Evolutionary conservation across 2,113 vertebrate species (phyloP).

Genomic region (Seriola rivoliana): DNA sequence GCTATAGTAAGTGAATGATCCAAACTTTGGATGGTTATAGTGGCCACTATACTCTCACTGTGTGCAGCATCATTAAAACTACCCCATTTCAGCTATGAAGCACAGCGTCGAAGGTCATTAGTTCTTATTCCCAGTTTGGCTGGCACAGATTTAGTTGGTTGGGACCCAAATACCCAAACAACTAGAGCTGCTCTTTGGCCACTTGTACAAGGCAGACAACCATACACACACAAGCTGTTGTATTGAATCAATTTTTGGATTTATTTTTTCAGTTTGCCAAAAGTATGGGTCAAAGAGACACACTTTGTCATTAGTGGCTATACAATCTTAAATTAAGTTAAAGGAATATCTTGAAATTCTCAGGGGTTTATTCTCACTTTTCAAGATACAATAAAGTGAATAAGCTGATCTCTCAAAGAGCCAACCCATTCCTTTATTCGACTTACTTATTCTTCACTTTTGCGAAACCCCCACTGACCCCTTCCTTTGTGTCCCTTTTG

Average conservation of each 20-base stretch:
- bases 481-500: too few species aligned
- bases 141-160: background rate
- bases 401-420: background rate
- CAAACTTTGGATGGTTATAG: background rate
- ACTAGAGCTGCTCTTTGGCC: conserved; percentile 5
- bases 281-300: background rate
- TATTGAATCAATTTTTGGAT: background rate
- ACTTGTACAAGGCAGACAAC: background rate
- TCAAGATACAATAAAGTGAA: background rate
- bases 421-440: background rate
- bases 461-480: too few species aligned
- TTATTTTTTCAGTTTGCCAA: background rate
- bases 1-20: conserved; percentile 89
- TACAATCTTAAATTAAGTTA: background rate
- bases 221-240: background rate
- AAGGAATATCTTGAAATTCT: background rate
- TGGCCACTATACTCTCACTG: background rate
- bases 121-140: background rate
- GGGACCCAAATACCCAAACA: conserved; percentile 8
- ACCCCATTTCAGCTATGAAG: background rate
- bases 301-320: background rate
- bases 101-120: background rate
- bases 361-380: background rate
- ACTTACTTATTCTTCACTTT: background rate
- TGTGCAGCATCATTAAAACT: background rate